Evolutionary conservation across 2,888 invertebrate genomes (phyloP).

Genomic region (Noctua janthina): DNA sequence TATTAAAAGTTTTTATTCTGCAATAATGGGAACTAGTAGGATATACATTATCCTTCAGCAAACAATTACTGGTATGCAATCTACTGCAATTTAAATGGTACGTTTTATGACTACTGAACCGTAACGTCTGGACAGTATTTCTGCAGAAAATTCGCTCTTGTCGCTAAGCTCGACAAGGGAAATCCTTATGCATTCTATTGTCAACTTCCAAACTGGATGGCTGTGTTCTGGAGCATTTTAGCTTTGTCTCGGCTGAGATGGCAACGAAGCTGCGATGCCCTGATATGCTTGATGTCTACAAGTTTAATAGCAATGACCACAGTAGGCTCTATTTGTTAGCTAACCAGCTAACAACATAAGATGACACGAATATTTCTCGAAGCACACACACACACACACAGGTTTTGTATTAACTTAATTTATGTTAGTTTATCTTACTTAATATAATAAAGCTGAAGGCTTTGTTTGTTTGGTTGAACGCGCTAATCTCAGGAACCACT

Average conservation of each 20-base stretch:
- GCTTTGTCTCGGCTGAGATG: too few relatives aligned
- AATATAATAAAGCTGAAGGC: too few relatives aligned
- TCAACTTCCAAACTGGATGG: too few relatives aligned
- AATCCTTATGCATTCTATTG: neutral
- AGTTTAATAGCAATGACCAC: neutral
- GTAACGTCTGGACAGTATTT: neutral
- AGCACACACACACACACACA: neutral
- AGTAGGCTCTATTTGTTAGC: neutral
- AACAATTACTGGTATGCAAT: constrained; percentile 42
- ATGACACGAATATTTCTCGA: neutral
- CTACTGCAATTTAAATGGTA: neutral
- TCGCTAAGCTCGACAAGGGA: neutral
- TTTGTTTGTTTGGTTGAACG: too few relatives aligned
- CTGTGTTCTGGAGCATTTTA: neutral
- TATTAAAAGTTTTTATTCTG: constrained; percentile 86
- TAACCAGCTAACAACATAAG: neutral
- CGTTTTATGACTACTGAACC: neutral
- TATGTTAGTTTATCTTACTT: too few relatives aligned
- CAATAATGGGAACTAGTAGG: constrained; percentile 72
- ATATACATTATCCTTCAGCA: constrained; percentile 46
- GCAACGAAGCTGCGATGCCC: neutral
- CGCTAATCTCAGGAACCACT: too few relatives aligned
- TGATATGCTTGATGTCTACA: neutral
- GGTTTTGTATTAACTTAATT: too few relatives aligned
- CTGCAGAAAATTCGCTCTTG: neutral